Conservation (phyloP, 2,888 invertebrate species). For the Caradrina clavipalpis region DNA sequence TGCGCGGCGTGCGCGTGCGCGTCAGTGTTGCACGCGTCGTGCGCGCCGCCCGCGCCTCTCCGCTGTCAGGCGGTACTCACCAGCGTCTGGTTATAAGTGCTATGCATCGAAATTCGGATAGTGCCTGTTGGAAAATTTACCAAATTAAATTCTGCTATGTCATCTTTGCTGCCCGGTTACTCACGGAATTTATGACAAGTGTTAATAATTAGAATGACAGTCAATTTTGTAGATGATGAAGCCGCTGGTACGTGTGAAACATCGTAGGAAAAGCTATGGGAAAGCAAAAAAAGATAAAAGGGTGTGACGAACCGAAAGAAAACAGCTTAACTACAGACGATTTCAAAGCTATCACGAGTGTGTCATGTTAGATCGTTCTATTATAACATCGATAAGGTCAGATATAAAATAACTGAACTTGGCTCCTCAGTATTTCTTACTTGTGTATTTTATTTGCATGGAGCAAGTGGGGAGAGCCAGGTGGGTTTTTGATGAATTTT, state of each 20-base stretch:
- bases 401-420: constrained; percentile 73
- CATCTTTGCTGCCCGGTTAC: constrained; percentile 21
- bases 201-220: constrained; percentile 41
- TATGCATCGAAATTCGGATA: constrained; percentile 87
- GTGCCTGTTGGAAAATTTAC: constrained; percentile 77
- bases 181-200: constrained; percentile 45
- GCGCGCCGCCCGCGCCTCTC: constrained; percentile 76
- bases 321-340: constrained; percentile 79
- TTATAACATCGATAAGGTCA: constrained; percentile 72
- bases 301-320: constrained; percentile 57
- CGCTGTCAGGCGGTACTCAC: constrained; percentile 85
- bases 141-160: not conserved
- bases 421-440: constrained; percentile 79
- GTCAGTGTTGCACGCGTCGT: constrained; percentile 63
- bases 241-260: constrained; percentile 42
- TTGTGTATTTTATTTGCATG: constrained; percentile 89
- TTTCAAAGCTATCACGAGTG: constrained; percentile 75
- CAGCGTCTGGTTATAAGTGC: constrained; percentile 87
- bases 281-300: constrained; percentile 61
- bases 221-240: constrained; percentile 53
- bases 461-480: constrained; percentile 88
- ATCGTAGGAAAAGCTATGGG: constrained; percentile 62
- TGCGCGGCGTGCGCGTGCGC: constrained; percentile 68
- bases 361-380: constrained; percentile 69
- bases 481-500: constrained; percentile 87